phyloP scores from a whole-genome alignment of 2,888 invertebrate species.

The Bugulina stolonifera region DNA sequence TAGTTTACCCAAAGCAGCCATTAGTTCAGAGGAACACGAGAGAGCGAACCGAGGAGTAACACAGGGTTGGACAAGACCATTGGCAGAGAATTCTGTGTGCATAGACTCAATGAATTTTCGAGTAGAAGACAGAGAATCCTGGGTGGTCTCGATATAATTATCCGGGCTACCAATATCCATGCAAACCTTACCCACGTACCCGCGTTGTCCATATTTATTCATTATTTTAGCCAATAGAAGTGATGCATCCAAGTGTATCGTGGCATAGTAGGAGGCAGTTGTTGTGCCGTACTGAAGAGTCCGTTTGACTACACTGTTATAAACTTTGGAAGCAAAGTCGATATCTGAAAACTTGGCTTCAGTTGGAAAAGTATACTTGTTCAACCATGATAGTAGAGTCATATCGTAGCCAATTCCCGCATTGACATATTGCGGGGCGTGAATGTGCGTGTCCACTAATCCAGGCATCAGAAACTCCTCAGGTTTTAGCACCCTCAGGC shows the following conservation, averaged over 20 bases:
- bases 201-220: slow-evolving; percentile 64
- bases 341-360: slow-evolving; percentile 68
- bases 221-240: slow-evolving; percentile 66
- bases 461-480: slow-evolving; percentile 74
- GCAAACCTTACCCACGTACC: slow-evolving; percentile 79
- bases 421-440: slow-evolving; percentile 83
- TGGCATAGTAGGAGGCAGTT: slow-evolving; percentile 80
- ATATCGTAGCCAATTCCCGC: slow-evolving; percentile 74
- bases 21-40: slow-evolving; percentile 67
- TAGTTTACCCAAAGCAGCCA: slow-evolving; percentile 64
- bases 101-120: slow-evolving; percentile 31
- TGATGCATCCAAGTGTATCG: slow-evolving; percentile 68
- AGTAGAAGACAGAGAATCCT: slow-evolving; percentile 35
- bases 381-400: slow-evolving; percentile 75
- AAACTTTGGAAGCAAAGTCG: slow-evolving; percentile 66
- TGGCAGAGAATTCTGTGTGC: slow-evolving; percentile 54
- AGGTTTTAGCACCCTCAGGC: background rate
- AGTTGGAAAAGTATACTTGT: slow-evolving; percentile 76
- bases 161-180: slow-evolving; percentile 61
- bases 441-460: slow-evolving; percentile 81
- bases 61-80: slow-evolving; percentile 66
- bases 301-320: slow-evolving; percentile 68
- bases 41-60: slow-evolving; percentile 79
- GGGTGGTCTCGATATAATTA: slow-evolving; percentile 60
- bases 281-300: slow-evolving; percentile 76